These are phyloP conservation scores for Heliconius ethilla DNA, from an alignment of 2,888 invertebrate genomes.

Conservation along the genomic window DNA sequence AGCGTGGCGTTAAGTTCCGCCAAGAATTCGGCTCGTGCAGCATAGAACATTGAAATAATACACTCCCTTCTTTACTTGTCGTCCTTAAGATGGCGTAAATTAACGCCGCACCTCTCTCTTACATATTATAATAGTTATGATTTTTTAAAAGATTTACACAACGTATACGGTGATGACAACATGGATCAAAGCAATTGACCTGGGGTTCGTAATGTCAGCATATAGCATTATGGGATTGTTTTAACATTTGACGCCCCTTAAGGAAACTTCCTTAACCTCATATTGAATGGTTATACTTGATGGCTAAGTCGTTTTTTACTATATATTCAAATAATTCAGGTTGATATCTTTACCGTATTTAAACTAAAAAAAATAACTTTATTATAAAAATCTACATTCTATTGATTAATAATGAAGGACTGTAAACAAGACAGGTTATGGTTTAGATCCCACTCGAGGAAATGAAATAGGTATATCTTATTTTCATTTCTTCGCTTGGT, in stretches of 20 bases:
- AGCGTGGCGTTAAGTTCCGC: too few relatives aligned
- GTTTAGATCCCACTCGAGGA: too few relatives aligned
- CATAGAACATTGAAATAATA: background rate
- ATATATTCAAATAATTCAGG: background rate
- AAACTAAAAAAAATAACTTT: too few relatives aligned
- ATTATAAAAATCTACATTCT: too few relatives aligned
- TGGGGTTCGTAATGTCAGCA: conserved; percentile 24
- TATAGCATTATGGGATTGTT: conserved; percentile 24
- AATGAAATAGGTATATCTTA: too few relatives aligned
- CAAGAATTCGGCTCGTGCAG: too few relatives aligned
- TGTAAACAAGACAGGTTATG: too few relatives aligned
- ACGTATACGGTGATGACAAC: background rate
- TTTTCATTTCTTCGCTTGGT: too few relatives aligned
- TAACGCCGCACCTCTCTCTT: background rate
- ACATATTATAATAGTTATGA: background rate
- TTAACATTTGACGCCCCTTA: conserved; percentile 30
- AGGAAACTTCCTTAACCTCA: conserved; percentile 9
- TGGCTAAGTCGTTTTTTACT: background rate
- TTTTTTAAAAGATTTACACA: background rate
- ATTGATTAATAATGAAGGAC: too few relatives aligned
- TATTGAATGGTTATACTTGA: background rate
- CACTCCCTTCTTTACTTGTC: background rate
- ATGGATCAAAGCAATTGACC: conserved; percentile 24
- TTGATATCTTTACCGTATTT: background rate
- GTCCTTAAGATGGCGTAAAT: background rate